Evolutionary conservation across 2,797 vertebrate species (phyloP).

Genomic region (Propithecus deckenii): DNA sequence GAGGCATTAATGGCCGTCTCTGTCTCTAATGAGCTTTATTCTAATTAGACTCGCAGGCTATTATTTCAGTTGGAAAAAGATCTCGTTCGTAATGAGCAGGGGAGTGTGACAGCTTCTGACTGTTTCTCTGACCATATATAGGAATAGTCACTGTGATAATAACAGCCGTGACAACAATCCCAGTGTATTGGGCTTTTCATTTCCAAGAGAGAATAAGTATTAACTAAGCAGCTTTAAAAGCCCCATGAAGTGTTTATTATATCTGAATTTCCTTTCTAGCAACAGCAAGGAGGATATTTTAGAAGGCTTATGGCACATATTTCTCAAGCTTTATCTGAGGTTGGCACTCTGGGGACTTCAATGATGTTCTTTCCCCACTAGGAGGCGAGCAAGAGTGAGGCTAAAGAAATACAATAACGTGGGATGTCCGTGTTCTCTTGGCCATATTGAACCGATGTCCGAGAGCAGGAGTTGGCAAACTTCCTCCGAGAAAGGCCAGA

Average conservation of each 20-base stretch:
- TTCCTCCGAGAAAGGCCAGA: not conserved
- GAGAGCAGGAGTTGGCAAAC: not conserved
- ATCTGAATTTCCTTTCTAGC: not conserved
- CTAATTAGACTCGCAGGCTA: conserved; percentile 47
- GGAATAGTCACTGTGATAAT: not conserved
- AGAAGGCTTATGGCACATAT: not conserved
- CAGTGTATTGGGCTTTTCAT: not conserved
- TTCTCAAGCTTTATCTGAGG: not conserved
- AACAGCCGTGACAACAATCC: not conserved
- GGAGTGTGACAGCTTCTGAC: conserved; percentile 22
- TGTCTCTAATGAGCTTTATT: conserved; percentile 76
- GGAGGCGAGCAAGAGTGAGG: not conserved
- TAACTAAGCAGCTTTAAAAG: not conserved
- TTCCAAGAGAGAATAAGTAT: not conserved
- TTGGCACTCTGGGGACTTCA: not conserved
- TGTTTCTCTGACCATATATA: conserved; percentile 16
- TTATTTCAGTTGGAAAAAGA: conserved; percentile 53
- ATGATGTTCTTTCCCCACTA: not conserved
- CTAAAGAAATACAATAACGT: not conserved
- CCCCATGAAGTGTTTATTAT: not conserved
- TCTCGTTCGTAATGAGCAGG: conserved; percentile 32
- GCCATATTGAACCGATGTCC: not conserved
- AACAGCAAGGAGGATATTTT: not conserved
- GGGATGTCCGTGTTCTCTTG: not conserved
- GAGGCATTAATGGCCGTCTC: conserved; percentile 72